Evolutionary conservation across 30 jellyfish, hydroid and myxozoan species (phyloP).

Genomic region (Pseudorhiza aurosa): DNA sequence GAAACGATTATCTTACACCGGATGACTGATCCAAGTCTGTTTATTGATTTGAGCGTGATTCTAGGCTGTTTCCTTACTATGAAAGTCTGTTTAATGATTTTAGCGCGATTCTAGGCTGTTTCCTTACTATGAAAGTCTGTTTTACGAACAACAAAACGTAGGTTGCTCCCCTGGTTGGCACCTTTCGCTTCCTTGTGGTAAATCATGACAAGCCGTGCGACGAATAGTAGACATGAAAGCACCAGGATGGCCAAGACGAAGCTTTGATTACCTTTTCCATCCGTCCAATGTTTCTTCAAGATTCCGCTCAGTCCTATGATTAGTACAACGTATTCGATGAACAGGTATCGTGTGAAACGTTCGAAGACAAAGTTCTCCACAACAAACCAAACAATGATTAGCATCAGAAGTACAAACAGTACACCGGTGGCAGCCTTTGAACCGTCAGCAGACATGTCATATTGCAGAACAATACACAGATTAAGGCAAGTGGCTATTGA

Average conservation of each 20-base stretch:
- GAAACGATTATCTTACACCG: no score
- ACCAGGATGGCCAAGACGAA: slow-evolving; percentile 33
- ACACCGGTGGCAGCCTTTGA: slow-evolving; percentile 56
- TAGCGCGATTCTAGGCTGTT: background rate
- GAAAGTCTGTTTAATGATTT: no score
- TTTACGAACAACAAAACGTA: slow-evolving; percentile 34
- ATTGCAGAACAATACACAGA: slow-evolving; percentile 38
- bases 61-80: background rate
- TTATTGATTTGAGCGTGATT: background rate
- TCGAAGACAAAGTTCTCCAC: slow-evolving; percentile 59
- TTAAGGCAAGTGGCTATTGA: slow-evolving; percentile 65
- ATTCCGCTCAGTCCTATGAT: slow-evolving; percentile 55
- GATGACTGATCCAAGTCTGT: no score
- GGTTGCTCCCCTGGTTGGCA: slow-evolving; percentile 22
- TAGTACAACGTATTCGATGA: slow-evolving; percentile 53
- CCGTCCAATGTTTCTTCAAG: slow-evolving; percentile 49
- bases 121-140: background rate
- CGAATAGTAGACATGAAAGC: slow-evolving; percentile 3
- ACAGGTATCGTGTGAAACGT: slow-evolving; percentile 52
- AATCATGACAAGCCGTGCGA: slow-evolving; percentile 34
- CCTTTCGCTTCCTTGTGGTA: slow-evolving; percentile 15
- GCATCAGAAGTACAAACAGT: slow-evolving; percentile 36
- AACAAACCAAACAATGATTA: slow-evolving; percentile 65
- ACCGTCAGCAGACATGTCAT: slow-evolving; percentile 20
- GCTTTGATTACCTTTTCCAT: slow-evolving; percentile 35